Evolutionary conservation across 1,140 invertebrate genomes (phyloP).

Genomic region (Orchesella cincta): DNA sequence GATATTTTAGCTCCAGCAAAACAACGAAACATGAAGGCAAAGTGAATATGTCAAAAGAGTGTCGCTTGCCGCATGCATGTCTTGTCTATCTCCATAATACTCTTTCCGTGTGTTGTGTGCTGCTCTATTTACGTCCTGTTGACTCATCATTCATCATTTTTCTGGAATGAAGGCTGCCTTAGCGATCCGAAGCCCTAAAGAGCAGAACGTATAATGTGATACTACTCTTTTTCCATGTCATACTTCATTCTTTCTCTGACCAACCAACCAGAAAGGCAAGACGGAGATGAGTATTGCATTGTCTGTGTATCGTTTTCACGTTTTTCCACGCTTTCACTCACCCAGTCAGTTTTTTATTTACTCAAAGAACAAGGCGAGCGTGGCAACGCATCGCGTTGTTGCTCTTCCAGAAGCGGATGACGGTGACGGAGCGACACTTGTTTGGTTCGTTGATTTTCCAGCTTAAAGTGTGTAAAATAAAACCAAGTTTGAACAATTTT

Average conservation of each 20-base stretch:
- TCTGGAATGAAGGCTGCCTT: background rate
- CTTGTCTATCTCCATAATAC: background rate
- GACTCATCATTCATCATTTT: conserved; percentile 18
- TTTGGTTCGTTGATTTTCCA: background rate
- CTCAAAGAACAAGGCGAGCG: too few relatives aligned
- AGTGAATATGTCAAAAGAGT: too few relatives aligned
- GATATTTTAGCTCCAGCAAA: too few relatives aligned
- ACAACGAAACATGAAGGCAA: too few relatives aligned
- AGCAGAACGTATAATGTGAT: too few relatives aligned
- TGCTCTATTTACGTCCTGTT: conserved; percentile 14
- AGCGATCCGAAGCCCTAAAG: too few relatives aligned
- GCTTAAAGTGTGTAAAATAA: background rate
- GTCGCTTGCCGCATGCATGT: background rate
- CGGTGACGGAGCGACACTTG: conserved; percentile 15
- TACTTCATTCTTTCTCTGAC: background rate
- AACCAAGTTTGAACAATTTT: too few relatives aligned
- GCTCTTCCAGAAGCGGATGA: background rate
- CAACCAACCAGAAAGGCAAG: conserved; percentile 2
- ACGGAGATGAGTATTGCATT: too few relatives aligned
- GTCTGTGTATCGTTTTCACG: too few relatives aligned
- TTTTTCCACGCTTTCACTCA: too few relatives aligned
- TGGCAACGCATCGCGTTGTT: too few relatives aligned
- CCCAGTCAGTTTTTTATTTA: too few relatives aligned
- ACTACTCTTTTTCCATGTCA: background rate
- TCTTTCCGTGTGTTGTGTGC: background rate